Evolutionary conservation across 2,797 vertebrate species (phyloP), one percentile per base, ranked within the genome.

Genomic region (Silurus aristotelis): DNA sequence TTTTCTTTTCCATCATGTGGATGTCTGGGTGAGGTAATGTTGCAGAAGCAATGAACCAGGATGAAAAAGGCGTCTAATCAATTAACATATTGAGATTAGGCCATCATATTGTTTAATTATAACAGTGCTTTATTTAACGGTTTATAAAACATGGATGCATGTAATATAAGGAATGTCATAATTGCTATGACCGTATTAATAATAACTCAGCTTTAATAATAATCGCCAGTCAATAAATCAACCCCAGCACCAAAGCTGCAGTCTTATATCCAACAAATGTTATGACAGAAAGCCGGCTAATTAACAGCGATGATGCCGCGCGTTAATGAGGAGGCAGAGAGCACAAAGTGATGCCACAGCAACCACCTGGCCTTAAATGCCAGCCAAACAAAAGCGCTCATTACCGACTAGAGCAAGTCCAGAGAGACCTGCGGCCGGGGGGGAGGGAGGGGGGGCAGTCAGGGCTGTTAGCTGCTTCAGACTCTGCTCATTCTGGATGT

Each of bases 311-410:
- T 83, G 27, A 86, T 86, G 71, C 80, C 12, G 22, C 12, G 10
- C 55, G 66, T 13, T 66, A 48, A 75, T 19, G 64, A 82, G 80
- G 31, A 78, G 73, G 48, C 83, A 84, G 20, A n/a, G 83, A 56
- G 55, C 61, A 68, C 73, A 78, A 84, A 78, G 73, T 58, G 83
- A 67, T 86, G 84, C 79, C 80, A 82, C 84, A 86, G 84, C 63
- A 77, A 80, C 85, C 85, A 86, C 85, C 82, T 83, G 85, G 85
- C 25, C 66, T 72, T 80, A 86, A 86, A 86, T 83, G 85, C 75
- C 85, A 86, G 85, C 82, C 82, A 83, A 83, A 79, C 81, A 79
- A 83, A 86, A 48, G 75, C 31, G 67, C 85, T 86, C 85, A 86
- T 86, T 83, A 86, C 46, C 72, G 85, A 72, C 75, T 63, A 5